A percentile compares a stretch with the other conserved stretches of the same genome.
Evolutionary conservation across 53 echinoderm and acorn worm species (phyloP).

Genomic region (Paracentrotus lividus): DNA sequence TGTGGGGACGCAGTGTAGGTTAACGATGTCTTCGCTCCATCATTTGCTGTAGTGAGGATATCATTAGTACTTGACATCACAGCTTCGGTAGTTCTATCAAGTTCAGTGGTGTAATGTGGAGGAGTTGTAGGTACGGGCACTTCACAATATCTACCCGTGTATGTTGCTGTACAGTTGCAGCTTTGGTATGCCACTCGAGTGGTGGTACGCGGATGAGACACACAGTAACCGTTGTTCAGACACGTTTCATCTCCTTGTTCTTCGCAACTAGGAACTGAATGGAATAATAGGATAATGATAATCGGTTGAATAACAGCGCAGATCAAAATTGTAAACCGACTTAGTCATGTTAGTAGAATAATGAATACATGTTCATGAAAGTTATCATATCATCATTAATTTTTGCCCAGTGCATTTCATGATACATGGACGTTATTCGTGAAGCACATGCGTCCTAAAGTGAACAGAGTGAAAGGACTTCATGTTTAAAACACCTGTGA

Average conservation of each 20-base stretch:
- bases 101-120: neutral
- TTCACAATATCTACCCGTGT: constrained; percentile 38
- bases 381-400: no score
- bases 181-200: constrained; percentile 51
- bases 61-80: neutral
- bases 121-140: neutral
- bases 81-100: neutral
- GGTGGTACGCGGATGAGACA: constrained; percentile 54
- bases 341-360: no score
- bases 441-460: no score
- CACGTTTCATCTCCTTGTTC: constrained; percentile 1
- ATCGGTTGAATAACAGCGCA: neutral
- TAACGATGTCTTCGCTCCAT: neutral
- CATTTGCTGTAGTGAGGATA: neutral
- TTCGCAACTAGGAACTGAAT: constrained; percentile 48
- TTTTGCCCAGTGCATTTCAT: no score
- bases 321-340: no score
- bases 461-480: no score
- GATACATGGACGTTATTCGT: no score
- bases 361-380: no score
- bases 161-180: constrained; percentile 12
- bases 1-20: neutral
- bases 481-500: no score
- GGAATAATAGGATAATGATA: neutral
- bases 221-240: constrained; percentile 40